phyloP scores from a whole-genome alignment of 2,888 invertebrate genomes.

The Hypselothyrea guttata region DNA sequence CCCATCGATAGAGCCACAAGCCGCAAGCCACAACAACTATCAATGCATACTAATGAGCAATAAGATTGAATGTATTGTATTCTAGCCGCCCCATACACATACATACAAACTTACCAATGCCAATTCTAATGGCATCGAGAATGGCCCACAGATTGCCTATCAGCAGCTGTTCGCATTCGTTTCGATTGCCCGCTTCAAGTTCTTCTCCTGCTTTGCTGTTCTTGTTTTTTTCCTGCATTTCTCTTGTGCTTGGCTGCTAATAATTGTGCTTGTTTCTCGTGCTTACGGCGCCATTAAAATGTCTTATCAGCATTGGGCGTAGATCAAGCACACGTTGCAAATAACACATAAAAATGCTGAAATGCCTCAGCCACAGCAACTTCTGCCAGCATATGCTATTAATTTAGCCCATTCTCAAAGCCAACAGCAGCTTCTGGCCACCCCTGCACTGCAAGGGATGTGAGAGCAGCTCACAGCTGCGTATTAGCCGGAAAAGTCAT shows the following conservation, averaged over 20 bases:
- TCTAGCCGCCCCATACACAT: too few species aligned
- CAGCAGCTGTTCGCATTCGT: constrained; percentile 7
- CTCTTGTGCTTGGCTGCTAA: too few species aligned
- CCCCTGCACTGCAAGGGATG: too few species aligned
- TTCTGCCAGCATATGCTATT: constrained; percentile 5
- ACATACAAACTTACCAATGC: too few species aligned
- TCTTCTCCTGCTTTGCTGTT: constrained; percentile 15
- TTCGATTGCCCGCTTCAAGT: constrained; percentile 5
- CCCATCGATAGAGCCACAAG: constrained; percentile 18
- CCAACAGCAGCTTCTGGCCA: constrained; percentile 1
- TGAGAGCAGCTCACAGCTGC: too few species aligned
- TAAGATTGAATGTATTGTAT: constrained; percentile 8
- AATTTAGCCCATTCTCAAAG: constrained; percentile 7
- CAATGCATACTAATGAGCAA: constrained; percentile 47
- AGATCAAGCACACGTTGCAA: constrained; percentile 9
- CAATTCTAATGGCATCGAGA: not conserved
- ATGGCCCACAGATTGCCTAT: constrained; percentile 18
- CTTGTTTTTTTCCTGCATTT: not conserved
- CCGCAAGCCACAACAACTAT: constrained; percentile 25
- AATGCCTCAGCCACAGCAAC: constrained; percentile 5
- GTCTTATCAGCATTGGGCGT: constrained; percentile 21
- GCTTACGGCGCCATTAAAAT: constrained; percentile 21
- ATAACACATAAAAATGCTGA: constrained; percentile 19
- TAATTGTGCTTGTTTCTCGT: constrained; percentile 3
- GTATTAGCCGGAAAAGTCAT: not conserved